Conservation (phyloP, 2,113 vertebrate genomes). For the Telmatochromis sp. region DNA sequence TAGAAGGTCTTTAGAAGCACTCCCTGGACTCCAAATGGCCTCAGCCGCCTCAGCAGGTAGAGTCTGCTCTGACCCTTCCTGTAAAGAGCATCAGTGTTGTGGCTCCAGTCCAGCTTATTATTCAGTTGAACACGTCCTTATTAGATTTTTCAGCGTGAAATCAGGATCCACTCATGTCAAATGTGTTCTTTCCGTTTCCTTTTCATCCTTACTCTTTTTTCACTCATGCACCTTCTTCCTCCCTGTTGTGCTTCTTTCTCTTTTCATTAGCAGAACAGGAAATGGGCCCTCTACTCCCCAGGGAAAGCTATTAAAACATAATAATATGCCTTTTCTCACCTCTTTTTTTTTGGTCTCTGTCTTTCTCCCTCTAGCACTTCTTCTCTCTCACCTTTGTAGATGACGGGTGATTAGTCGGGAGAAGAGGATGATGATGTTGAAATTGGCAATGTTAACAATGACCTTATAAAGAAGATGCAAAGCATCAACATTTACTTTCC, state of each 20-base stretch:
- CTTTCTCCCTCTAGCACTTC: neutral
- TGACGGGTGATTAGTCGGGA: neutral
- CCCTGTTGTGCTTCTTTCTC: neutral
- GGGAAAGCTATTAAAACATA: constrained; percentile 36
- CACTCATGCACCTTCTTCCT: neutral
- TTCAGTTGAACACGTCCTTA: neutral
- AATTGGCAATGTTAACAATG: constrained; percentile 8
- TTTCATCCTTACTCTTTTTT: neutral
- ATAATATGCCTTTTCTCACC: constrained; percentile 4
- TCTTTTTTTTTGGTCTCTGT: neutral
- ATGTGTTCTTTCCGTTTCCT: neutral
- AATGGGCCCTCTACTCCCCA: neutral
- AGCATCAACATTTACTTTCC: neutral
- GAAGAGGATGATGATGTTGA: neutral
- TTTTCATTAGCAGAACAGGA: constrained; percentile 20
- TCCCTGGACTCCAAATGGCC: too few species aligned
- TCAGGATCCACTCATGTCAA: neutral
- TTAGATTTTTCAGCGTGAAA: neutral
- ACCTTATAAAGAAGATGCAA: constrained; percentile 1
- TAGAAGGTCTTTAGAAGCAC: too few species aligned
- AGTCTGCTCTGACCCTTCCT: too few species aligned
- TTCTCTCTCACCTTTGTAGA: neutral
- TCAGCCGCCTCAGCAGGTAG: too few species aligned
- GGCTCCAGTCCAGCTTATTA: too few species aligned
- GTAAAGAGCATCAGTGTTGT: too few species aligned